Evolutionary conservation across 2,113 vertebrate genomes (phyloP).

Genomic region (Gymnocephalus cernua): DNA sequence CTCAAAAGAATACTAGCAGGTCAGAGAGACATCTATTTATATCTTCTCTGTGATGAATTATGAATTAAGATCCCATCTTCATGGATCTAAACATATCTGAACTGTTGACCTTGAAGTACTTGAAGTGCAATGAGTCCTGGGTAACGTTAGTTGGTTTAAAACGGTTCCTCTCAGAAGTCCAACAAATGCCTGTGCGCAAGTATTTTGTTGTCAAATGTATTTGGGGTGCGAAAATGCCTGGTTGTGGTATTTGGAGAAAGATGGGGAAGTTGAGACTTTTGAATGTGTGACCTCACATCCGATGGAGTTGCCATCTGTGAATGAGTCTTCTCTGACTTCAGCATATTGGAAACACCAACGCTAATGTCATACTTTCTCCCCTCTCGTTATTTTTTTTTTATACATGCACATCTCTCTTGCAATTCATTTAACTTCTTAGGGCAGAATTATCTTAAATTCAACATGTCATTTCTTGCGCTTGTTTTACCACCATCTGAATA

Average conservation of each 20-base stretch:
- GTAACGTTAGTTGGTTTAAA: neutral
- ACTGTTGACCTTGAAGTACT: neutral
- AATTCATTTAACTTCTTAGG: neutral
- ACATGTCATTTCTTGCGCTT: neutral
- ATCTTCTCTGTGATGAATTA: neutral
- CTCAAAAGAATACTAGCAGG: neutral
- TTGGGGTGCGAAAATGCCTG: neutral
- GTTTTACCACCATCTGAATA: neutral
- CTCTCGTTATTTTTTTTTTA: neutral
- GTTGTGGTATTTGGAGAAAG: neutral
- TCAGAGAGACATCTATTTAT: neutral
- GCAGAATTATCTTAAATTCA: neutral
- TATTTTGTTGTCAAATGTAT: neutral
- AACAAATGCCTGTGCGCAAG: neutral
- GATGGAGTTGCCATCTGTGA: neutral
- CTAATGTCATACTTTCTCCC: slow-evolving; percentile 33
- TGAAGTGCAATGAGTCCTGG: neutral
- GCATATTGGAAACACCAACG: slow-evolving; percentile 47
- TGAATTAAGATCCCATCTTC: neutral
- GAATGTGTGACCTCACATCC: slow-evolving; percentile 6
- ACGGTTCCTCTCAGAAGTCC: neutral
- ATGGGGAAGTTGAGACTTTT: slow-evolving; percentile 45
- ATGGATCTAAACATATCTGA: neutral
- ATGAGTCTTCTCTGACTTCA: slow-evolving; percentile 40
- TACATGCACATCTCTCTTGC: neutral